phyloP scores from a whole-genome alignment of 53 echinoderm and acorn worm species.

The Holothuria scabra region DNA sequence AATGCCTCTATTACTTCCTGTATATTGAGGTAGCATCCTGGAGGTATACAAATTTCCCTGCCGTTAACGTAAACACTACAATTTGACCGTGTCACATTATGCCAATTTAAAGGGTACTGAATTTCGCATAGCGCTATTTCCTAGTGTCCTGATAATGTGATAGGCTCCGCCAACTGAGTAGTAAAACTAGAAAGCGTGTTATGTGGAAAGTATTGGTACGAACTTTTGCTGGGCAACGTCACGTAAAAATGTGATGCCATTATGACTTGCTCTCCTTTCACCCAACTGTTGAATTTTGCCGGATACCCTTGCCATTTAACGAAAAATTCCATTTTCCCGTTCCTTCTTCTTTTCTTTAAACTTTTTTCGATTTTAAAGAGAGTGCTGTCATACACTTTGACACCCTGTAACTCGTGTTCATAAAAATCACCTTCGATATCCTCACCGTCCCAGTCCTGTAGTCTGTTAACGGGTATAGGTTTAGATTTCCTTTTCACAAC shows the following conservation, averaged over 20 bases:
- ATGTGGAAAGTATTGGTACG: slow-evolving; percentile 50
- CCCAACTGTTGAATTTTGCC: slow-evolving; percentile 35
- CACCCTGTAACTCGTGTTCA: slow-evolving; percentile 19
- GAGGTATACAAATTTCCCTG: slow-evolving; percentile 1
- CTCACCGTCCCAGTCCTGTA: not conserved
- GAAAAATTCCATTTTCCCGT: not conserved
- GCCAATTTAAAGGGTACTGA: slow-evolving; percentile 51
- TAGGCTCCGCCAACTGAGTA: slow-evolving; percentile 36
- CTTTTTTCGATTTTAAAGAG: slow-evolving; percentile 25
- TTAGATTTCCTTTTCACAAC: not conserved
- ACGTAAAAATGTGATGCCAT: slow-evolving; percentile 68
- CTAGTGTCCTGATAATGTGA: slow-evolving; percentile 42
- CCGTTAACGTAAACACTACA: slow-evolving; percentile 34
- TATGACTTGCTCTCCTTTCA: not conserved
- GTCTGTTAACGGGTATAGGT: slow-evolving; percentile 10
- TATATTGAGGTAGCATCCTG: slow-evolving; percentile 17
- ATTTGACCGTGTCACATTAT: slow-evolving; percentile 46
- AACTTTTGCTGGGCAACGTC: slow-evolving; percentile 73
- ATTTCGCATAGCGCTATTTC: slow-evolving; percentile 62
- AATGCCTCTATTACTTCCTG: slow-evolving; percentile 17
- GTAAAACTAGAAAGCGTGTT: slow-evolving; percentile 53
- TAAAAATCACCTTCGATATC: slow-evolving; percentile 8
- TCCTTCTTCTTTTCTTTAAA: slow-evolving; percentile 21
- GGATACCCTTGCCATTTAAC: slow-evolving; percentile 32
- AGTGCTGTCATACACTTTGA: not conserved